Evolutionary conservation across 2,797 vertebrate species (phyloP), one percentile per base, ranked within the genome.

Genomic region (Cyclopterus lumpus): DNA sequence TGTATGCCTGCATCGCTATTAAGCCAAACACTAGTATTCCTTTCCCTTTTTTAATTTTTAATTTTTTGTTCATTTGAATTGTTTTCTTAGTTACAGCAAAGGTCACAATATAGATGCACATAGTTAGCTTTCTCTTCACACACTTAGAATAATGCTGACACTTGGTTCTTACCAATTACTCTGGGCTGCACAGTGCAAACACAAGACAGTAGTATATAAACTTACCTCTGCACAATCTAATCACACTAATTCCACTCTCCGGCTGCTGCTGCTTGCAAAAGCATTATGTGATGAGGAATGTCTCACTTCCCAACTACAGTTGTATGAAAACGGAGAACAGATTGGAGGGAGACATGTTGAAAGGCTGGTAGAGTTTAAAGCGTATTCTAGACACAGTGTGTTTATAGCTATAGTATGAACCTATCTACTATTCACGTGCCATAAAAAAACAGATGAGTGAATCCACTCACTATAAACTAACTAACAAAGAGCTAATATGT

Each of bases 1-100:
- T 84, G 80, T 95, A 96, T 94, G 92, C 91, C 92, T 94, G 93
- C 93, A 92, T 96, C 94, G 94, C 91, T 95, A 95, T 91, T 90
- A 95, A 93, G 94, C 94, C 93, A 95, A 95, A 96, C n/a, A 88
- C 89, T 85, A 93, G 71, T 83, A 80, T 91, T 90, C 84, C 80
- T 89, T 93, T 92, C 75, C 81, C 79, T 84, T 88, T 86, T 84
- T 77, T 85, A 40, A 11, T 61, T 70, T 62, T 79, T 44, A 10
- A 14, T 71, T 60, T 77, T 81, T 63, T 24, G 24, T 87, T 81
- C 1, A 16, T 79, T 74, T 63, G 28, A 40, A 20, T 42, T 63
- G 46, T 71, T 46, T 82, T 80, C 48, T 87, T 77, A 73, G 73
- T 90, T 82, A 88, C 71, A 81, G 79, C 73, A 79, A 87, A 85